Evolutionary conservation across 2,888 invertebrate species (phyloP), one percentile per base, ranked within the genome.

Genomic region (Nomada flava): DNA sequence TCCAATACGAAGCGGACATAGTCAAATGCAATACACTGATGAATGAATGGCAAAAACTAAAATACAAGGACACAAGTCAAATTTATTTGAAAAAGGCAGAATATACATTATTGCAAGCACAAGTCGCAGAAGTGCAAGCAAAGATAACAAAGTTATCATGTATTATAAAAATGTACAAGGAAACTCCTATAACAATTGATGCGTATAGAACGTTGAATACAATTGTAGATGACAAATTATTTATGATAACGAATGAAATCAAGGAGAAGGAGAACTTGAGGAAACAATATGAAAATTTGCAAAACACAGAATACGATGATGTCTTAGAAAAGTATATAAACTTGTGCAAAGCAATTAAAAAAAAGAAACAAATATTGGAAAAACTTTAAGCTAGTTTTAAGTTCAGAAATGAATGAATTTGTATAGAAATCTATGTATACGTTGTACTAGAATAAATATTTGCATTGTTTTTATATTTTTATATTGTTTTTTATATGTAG

Each of bases 81-180:
- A 74, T 92, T 57, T 90, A 92, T 68, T 83, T 92, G 18, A 88
- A 92, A 78, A 94, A 94, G 83, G 88, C 93, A 18, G 86, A 90
- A 44, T 83, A 87, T 63, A 79, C 20, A 57, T 57, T 91, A 44
- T 71, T 92, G 23, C 87, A 91, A 79, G 86, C 91, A 36, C 85
- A 91, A 86, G 91, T 94, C 79, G 91, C 91, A 65, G 89, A 93
- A 79, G 72, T 91, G 1, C 92, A 93, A 88, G 91, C 92, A 23
- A 92, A 92, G 70, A 91, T 94, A 67, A 92, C 92, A 74, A 89
- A 90, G 69, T 84, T 94, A 59, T 91, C 92, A 65, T 92, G 93
- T 44, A 89, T 92, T 52, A 86, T 93, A n/a, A 93, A 92, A 82
- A 93, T 95, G 91, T 94, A 94, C 75, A 93, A 90, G 47, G 95